Base-by-base conservation (phyloP, 2,797 vertebrate genomes). In the Lacerta viridis region DNA sequence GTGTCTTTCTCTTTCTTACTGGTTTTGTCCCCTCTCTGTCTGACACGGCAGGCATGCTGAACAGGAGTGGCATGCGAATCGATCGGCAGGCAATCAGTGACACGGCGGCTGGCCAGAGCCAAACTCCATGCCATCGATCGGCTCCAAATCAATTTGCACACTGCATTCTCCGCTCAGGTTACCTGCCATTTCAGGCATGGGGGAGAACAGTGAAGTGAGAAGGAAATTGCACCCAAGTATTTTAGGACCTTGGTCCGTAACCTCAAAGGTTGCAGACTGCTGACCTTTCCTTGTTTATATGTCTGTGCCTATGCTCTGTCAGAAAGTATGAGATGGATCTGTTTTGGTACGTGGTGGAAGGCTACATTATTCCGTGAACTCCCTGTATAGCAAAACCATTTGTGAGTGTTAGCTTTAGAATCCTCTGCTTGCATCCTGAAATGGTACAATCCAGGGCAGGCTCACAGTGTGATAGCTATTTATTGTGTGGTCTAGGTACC, bases 131-230 rank as follows among this genome's bases (percentile, higher is more conserved):
- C 92, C 4, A 92, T 93, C 88, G 96, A 97, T 97, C 91, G 89
- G 92, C 93, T 96, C 93, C 95, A 93, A 95, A 96, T 97, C 97
- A 96, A 97, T 97, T 96, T 95, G 90, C 96, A 97, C 92, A 90
- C 95, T 93, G 93, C 93, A 86, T 85, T 89, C 96, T 94, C 93
- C 93, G 94, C 94, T 88, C 93, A 86, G 91, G 93, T 95, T 96
- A 95, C 96, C 95, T 97, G 95, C 95, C 95, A 96, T 93, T 94
- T 97, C 95, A 95, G 95, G 92, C 92, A 91, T 89, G 89, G 93
- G 79, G 94, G 90, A 88, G 91, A 87, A 92, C 80, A 69, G 90
- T 93, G 94, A 96, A 93, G 95, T 76, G 95, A 97, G 96, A 94
- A 96, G 96, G 93, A 96, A 97, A 97, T 95, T 92, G 93, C 85